phyloP scores from a whole-genome alignment of 2,113 vertebrate species.

The Podarcis cretensis region DNA sequence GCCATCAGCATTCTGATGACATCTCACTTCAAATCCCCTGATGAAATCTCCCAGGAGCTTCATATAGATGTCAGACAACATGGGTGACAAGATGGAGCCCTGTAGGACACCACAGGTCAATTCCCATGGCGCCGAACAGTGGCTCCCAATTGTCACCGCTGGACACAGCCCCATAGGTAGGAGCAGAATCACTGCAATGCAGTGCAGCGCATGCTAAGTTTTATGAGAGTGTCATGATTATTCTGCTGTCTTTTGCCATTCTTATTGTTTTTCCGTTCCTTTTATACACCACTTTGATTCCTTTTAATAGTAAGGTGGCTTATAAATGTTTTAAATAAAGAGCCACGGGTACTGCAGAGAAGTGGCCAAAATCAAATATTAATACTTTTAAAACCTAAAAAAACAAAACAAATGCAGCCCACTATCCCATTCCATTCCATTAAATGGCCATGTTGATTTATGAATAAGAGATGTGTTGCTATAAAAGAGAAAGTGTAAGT shows the following conservation, averaged over 20 bases:
- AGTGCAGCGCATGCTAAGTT: too few relatives aligned
- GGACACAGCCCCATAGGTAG: too few relatives aligned
- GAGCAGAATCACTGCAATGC: too few relatives aligned
- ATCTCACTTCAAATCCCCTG: too few relatives aligned
- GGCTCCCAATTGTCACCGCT: too few relatives aligned
- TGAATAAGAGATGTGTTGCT: conserved; percentile 31
- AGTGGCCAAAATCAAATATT: background rate
- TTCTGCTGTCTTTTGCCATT: background rate
- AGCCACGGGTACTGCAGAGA: background rate
- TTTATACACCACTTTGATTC: background rate
- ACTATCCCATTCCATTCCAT: background rate
- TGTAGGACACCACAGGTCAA: too few relatives aligned
- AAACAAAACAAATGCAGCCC: background rate
- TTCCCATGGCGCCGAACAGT: too few relatives aligned
- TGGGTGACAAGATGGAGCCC: too few relatives aligned
- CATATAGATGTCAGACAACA: too few relatives aligned
- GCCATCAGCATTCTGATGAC: too few relatives aligned
- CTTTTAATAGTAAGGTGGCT: background rate
- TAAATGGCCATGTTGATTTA: conserved; percentile 35
- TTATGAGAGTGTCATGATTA: background rate
- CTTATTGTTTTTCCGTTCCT: background rate
- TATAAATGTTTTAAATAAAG: background rate
- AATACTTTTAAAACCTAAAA: background rate
- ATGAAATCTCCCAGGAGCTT: too few relatives aligned
- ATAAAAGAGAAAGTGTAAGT: conserved; percentile 16